These are phyloP conservation scores for Rhegmatorhina hoffmannsi DNA, from an alignment of 2,113 vertebrate genomes.

Conservation along the genomic window DNA sequence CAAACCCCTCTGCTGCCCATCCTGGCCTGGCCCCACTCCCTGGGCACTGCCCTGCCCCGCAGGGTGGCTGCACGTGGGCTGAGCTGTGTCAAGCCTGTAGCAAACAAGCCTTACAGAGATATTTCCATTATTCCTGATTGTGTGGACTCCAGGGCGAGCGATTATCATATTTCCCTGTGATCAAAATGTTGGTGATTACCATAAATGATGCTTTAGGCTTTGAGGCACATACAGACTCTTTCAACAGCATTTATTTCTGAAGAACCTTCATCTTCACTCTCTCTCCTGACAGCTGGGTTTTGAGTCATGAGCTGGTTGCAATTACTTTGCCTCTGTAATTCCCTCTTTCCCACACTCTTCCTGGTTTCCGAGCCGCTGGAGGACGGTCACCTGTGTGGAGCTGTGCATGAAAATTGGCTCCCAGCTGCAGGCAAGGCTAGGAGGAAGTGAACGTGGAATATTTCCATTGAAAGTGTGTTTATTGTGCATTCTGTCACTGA, in stretches of 20 bases:
- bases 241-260: constrained; percentile 48
- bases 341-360: constrained; percentile 54
- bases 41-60: background rate
- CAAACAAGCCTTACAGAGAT: constrained; percentile 18
- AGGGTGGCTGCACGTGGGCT: accelerated
- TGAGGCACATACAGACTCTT: constrained; percentile 44
- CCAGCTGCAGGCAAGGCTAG: constrained; percentile 60
- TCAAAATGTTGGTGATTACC: constrained; percentile 45
- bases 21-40: background rate
- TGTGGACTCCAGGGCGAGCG: background rate
- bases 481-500: constrained; percentile 62
- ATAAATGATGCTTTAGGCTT: constrained; percentile 25
- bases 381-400: constrained; percentile 60
- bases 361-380: constrained; percentile 29
- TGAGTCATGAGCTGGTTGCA: constrained; percentile 57
- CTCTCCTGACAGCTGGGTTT: constrained; percentile 42
- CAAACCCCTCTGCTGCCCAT: background rate
- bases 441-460: constrained; percentile 64
- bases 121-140: constrained; percentile 26
- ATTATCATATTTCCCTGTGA: constrained; percentile 43
- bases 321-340: constrained; percentile 64
- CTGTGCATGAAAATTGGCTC: constrained; percentile 41
- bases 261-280: constrained; percentile 43
- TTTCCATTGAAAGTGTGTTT: constrained; percentile 65
- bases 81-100: background rate